Conservation (phyloP, 2,888 invertebrate species). For the Agonopterix heracliana region DNA sequence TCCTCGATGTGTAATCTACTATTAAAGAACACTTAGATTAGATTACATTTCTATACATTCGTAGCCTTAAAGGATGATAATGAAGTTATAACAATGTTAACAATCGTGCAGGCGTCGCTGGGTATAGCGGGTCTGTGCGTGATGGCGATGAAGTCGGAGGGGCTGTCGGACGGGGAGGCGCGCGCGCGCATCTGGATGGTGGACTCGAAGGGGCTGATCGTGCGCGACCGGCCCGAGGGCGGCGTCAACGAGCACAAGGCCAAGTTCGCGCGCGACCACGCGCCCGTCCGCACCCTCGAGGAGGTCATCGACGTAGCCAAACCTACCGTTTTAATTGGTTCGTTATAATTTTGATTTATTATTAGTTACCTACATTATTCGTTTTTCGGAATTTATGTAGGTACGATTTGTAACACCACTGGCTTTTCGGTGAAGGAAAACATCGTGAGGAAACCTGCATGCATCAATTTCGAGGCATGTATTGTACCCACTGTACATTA, state of each 20-base stretch:
- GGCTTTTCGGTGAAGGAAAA: too few species aligned
- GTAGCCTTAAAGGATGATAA: too few species aligned
- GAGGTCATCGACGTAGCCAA: constrained; percentile 88
- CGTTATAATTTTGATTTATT: constrained; percentile 6
- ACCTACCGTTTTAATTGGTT: constrained; percentile 94
- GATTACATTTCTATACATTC: too few species aligned
- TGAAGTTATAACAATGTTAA: too few species aligned
- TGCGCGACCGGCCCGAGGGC: constrained; percentile 88
- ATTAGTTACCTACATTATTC: too few species aligned
- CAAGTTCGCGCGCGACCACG: constrained; percentile 86
- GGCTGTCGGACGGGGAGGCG: constrained; percentile 85
- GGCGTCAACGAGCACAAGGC: constrained; percentile 88
- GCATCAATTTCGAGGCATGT: too few species aligned
- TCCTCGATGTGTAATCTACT: too few species aligned
- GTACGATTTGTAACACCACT: too few species aligned
- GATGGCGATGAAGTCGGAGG: constrained; percentile 94
- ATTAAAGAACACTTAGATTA: too few species aligned
- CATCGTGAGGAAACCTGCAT: too few species aligned
- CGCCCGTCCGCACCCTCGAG: constrained; percentile 84
- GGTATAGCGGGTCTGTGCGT: constrained; percentile 96
- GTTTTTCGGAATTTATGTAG: too few species aligned
- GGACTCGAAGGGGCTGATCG: constrained; percentile 96
- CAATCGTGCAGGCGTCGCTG: constrained; percentile 82
- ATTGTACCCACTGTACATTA: too few species aligned
- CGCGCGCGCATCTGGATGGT: constrained; percentile 93